Conservation (phyloP, 2,797 vertebrate genomes). For the Chelmon rostratus region DNA sequence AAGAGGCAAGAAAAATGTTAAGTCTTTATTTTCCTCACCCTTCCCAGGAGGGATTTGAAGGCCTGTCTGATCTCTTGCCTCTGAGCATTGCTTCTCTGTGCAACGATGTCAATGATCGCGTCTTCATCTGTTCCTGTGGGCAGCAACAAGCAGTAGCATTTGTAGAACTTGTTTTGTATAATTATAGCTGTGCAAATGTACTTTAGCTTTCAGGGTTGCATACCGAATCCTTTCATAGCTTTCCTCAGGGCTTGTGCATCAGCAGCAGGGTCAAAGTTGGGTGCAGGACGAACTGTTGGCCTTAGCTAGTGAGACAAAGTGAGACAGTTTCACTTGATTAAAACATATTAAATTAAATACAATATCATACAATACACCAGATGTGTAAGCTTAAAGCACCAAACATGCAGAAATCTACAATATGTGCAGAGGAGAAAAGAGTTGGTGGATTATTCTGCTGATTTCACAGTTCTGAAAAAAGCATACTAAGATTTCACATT, state of each 20-base stretch:
- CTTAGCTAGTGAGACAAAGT: conserved; percentile 82
- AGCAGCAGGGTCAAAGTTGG: conserved; percentile 87
- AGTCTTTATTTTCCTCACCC: conserved; percentile 84
- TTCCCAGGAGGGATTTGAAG: conserved; percentile 95
- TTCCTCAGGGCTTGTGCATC: conserved; percentile 95
- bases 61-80: conserved; percentile 93
- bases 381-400: conserved; percentile 16
- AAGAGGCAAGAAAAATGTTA: background rate
- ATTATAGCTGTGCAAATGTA: background rate
- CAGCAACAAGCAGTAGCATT: conserved; percentile 1
- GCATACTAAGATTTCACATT: conserved; percentile 33
- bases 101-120: conserved; percentile 92
- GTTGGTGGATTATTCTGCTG: conserved; percentile 9
- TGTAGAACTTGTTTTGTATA: background rate
- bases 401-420: conserved; percentile 44
- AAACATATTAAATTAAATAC: background rate
- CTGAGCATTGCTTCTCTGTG: conserved; percentile 92
- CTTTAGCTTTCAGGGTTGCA: conserved; percentile 38
- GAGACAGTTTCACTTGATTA: background rate
- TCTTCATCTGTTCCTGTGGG: conserved; percentile 93
- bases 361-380: background rate
- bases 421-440: conserved; percentile 35
- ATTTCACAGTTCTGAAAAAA: conserved; percentile 24
- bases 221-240: conserved; percentile 98
- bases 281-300: conserved; percentile 86